Evolutionary conservation across 2,113 vertebrate species (phyloP).

Genomic region (Sander vitreus): DNA sequence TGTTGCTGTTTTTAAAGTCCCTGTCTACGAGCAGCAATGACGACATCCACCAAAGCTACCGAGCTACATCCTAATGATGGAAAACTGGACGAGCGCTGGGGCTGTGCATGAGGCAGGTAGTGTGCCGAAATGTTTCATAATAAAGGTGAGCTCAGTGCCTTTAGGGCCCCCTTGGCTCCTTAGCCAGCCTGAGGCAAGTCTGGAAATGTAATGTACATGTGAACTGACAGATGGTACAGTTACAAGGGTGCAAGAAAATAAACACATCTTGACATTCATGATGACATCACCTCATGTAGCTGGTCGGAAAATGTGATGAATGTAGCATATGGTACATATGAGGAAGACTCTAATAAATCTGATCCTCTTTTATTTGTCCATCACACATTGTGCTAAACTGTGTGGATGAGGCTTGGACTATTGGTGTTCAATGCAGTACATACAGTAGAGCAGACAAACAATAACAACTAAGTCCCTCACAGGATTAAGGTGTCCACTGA

Average conservation of each 20-base stretch:
- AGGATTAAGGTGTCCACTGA: constrained; percentile 23
- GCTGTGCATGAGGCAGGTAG: not conserved
- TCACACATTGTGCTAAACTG: not conserved
- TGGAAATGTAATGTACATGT: not conserved
- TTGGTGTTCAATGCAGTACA: not conserved
- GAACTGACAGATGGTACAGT: constrained; percentile 5
- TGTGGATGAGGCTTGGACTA: not conserved
- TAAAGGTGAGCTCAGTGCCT: constrained; percentile 3
- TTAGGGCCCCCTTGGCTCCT: not conserved
- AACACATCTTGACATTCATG: not conserved
- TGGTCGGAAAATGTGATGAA: not conserved
- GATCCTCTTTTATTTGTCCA: not conserved
- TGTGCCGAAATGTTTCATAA: constrained; percentile 22
- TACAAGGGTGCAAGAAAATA: not conserved
- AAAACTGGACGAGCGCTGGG: constrained; percentile 4
- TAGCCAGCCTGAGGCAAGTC: constrained; percentile 3
- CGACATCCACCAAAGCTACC: constrained; percentile 7
- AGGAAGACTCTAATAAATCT: not conserved
- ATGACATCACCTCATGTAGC: not conserved
- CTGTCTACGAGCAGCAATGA: constrained; percentile 13
- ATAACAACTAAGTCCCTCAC: not conserved
- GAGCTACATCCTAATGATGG: constrained; percentile 14
- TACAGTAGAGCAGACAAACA: constrained; percentile 3
- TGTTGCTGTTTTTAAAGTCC: constrained; percentile 38
- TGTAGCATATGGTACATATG: not conserved